These are phyloP conservation scores for Origma solitaria DNA, from an alignment of 2,113 vertebrate species.

Conservation along the genomic window DNA sequence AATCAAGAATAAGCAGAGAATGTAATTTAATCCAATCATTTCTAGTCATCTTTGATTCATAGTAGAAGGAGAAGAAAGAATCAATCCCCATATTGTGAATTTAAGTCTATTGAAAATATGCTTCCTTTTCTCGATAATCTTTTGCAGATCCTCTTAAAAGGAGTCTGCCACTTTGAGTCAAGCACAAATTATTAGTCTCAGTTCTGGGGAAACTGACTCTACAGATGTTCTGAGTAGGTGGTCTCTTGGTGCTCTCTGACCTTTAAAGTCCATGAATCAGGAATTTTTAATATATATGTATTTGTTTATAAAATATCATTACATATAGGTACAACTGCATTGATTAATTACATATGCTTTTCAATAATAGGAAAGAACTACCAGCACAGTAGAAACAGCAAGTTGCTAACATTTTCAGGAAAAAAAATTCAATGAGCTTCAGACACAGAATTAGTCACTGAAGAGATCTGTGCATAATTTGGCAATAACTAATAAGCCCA, in stretches of 20 bases:
- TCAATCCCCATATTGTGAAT: not conserved
- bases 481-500: slow-evolving; percentile 49
- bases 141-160: slow-evolving; percentile 49
- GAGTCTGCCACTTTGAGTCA: slow-evolving; percentile 15
- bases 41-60: not conserved
- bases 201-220: not conserved
- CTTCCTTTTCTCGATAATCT: slow-evolving; percentile 30
- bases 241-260: slow-evolving; percentile 24
- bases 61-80: slow-evolving; percentile 3
- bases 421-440: not conserved
- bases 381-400: not conserved
- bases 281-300: slow-evolving; percentile 2
- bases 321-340: not conserved
- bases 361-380: not conserved
- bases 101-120: slow-evolving; percentile 18
- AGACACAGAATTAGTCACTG: slow-evolving; percentile 14
- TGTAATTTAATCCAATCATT: not conserved
- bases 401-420: slow-evolving; percentile 22
- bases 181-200: slow-evolving; percentile 21
- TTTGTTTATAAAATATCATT: slow-evolving; percentile 43
- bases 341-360: slow-evolving; percentile 17
- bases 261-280: slow-evolving; percentile 10
- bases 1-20: not conserved
- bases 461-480: slow-evolving; percentile 49
- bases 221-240: slow-evolving; percentile 50